Evolutionary conservation across 2,113 vertebrate genomes (phyloP).

Genomic region (Gobio gobio): DNA sequence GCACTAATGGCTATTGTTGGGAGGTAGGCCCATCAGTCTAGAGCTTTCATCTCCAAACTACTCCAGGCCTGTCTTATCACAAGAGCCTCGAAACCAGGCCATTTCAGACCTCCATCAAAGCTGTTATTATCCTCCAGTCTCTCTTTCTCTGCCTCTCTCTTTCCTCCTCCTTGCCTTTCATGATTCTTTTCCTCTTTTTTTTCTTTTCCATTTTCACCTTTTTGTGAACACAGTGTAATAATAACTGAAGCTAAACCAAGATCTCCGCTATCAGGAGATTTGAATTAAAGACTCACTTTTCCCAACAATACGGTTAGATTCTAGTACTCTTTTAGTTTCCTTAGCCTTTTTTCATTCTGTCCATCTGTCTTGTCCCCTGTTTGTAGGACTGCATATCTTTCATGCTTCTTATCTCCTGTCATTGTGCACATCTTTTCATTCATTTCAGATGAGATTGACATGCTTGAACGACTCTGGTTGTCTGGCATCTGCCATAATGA

Average conservation of each 20-base stretch:
- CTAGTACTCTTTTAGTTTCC: background rate
- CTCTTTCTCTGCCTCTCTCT: conserved; percentile 29
- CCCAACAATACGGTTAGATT: conserved; percentile 17
- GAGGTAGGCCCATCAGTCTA: conserved; percentile 27
- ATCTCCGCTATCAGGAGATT: conserved; percentile 2
- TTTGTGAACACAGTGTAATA: conserved; percentile 33
- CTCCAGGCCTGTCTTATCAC: conserved; percentile 45
- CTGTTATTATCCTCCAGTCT: conserved; percentile 50
- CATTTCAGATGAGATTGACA: conserved; percentile 78
- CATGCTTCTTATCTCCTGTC: conserved; percentile 40
- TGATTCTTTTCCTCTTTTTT: conserved; percentile 26
- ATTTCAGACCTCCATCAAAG: conserved; percentile 64
- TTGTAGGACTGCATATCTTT: conserved; percentile 15
- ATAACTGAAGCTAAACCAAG: conserved; percentile 29
- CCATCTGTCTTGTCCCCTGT: background rate
- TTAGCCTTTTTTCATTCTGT: background rate
- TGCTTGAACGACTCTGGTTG: conserved; percentile 79
- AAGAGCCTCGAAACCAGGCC: conserved; percentile 49
- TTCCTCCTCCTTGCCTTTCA: conserved; percentile 34
- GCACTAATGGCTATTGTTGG: conserved; percentile 56
- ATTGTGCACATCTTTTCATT: conserved; percentile 33
- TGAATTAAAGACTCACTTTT: conserved; percentile 34
- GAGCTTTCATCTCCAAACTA: conserved; percentile 66
- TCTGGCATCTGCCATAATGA: conserved; percentile 82
- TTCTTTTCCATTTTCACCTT: conserved; percentile 45